phyloP scores from a whole-genome alignment of 2,797 vertebrate genomes.

The Halcyon smyrnensis region DNA sequence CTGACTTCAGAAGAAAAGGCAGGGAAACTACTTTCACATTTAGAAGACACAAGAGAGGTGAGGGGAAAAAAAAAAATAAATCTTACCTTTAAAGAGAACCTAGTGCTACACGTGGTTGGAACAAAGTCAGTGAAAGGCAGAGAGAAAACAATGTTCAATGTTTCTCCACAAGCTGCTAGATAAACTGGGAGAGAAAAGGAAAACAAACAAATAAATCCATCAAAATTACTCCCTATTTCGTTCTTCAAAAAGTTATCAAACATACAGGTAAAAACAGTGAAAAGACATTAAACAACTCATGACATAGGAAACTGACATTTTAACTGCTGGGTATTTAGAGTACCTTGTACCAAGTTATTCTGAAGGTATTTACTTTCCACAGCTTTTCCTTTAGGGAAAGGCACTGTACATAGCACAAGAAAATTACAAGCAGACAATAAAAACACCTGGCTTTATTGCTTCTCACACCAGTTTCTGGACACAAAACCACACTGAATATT shows the following conservation, averaged over 20 bases:
- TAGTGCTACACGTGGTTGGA: slow-evolving; percentile 91
- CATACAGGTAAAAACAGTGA: background rate
- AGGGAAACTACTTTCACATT: background rate
- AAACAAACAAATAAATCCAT: background rate
- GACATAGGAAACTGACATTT: background rate
- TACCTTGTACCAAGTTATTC: background rate
- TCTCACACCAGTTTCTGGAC: background rate
- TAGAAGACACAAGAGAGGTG: background rate
- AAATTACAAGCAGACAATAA: background rate
- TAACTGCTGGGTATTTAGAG: background rate
- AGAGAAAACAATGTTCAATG: slow-evolving; percentile 94
- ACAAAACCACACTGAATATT: background rate
- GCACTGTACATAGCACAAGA: background rate
- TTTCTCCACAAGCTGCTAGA: slow-evolving; percentile 97
- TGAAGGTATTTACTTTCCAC: background rate
- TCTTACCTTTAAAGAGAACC: slow-evolving; percentile 89
- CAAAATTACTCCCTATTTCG: background rate
- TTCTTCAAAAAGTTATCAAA: background rate
- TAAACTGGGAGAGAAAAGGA: slow-evolving; percentile 85
- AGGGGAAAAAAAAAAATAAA: too few species aligned
- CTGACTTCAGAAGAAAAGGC: background rate
- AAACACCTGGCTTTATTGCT: background rate
- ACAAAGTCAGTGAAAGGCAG: slow-evolving; percentile 97
- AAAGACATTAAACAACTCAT: background rate
- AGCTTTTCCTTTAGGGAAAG: background rate